Evolutionary conservation across 2,113 vertebrate genomes (phyloP), one percentile per base, ranked within the genome.

Genomic region (Halichoeres trimaculatus): DNA sequence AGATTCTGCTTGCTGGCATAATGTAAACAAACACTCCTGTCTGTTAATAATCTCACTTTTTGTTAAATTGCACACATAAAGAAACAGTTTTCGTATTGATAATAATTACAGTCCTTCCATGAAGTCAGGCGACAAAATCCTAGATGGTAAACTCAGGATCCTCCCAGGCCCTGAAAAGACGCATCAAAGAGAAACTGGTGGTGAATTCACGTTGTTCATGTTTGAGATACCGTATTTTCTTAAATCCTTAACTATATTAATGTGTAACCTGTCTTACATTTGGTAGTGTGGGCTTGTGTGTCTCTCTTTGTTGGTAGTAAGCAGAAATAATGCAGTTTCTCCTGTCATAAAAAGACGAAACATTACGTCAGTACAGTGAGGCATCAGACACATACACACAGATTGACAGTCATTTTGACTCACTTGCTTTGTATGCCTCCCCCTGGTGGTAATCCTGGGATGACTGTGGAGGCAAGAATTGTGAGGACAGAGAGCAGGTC

Each of bases 361-460:
- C 40, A 41, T 22, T 12, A 16, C 60, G 38, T 64, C 0, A 75
- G 47, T 61, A 41, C 17, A 11, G 3, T 30, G 30, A 4, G 6
- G 30, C 30, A 30, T 30, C 30, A 30, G 0, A 24, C 14, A 24
- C 22, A 48, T 5, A 68, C 11, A 10, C 16, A 53, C 8, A 20
- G 8, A 43, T 2, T 17, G 17, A 6, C 43, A 45, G 16, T 35
- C 2, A 35, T 30, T 13, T 30, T 24, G 20, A 17, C 94, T 93
- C 87, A 95, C 95, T 95, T 95, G 94, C 95, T 95, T 85, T 94
- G 90, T 66, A 96, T 90, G 36, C 95, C 95, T 65, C 94, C 94
- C 47, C 95, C 95, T 61, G 94, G 94, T 83, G 95, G 96, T 54
- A 96, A 81, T 43, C 93, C 93, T 0, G 91, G 94, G 54, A 95